These are phyloP conservation scores for Pseudorasbora parva DNA, from an alignment of 2,113 vertebrate genomes.

Conservation along the genomic window DNA sequence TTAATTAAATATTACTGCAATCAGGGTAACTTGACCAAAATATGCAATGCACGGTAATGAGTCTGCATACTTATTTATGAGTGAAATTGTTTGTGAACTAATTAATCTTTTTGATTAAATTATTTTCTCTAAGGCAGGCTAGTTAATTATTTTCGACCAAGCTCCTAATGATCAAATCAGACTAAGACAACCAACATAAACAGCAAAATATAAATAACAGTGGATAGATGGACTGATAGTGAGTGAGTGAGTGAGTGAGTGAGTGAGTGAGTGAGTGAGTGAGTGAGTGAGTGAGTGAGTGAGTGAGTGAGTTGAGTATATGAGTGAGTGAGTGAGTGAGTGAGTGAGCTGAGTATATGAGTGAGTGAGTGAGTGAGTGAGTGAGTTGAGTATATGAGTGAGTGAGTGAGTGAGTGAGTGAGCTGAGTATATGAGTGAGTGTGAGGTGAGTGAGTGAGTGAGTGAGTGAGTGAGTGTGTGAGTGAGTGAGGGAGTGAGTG, in stretches of 20 bases:
- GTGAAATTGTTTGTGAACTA: slow-evolving; percentile 1
- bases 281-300: no score
- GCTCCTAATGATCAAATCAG: neutral
- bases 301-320: no score
- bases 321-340: no score
- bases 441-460: no score
- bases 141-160: neutral
- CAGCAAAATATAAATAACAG: neutral
- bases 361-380: no score
- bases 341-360: no score
- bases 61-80: neutral
- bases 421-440: no score
- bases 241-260: neutral
- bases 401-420: no score
- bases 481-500: no score
- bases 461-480: no score
- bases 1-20: slow-evolving; percentile 24
- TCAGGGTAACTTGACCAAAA: neutral
- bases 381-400: no score
- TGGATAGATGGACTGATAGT: neutral
- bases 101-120: slow-evolving; percentile 10
- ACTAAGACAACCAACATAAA: neutral
- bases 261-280: no score
- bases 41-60: neutral
- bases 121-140: slow-evolving; percentile 9